These are phyloP conservation scores for Spea bombifrons DNA, from an alignment of 2,113 vertebrate genomes.

Conservation along the genomic window DNA sequence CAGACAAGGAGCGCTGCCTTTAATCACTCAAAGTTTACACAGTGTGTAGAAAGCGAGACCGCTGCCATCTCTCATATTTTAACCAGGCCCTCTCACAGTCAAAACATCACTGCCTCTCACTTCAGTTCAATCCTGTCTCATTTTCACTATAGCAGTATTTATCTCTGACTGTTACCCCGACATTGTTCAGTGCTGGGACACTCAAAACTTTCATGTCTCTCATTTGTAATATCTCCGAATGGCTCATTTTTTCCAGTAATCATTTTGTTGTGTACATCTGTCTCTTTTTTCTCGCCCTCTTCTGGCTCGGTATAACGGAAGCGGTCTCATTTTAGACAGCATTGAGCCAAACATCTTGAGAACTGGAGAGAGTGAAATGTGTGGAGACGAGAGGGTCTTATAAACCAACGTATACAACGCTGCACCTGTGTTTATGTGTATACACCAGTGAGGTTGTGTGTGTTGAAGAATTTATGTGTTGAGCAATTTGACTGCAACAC, in stretches of 20 bases:
- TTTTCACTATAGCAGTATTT: not conserved
- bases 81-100: constrained; percentile 22
- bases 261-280: constrained; percentile 26
- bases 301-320: constrained; percentile 29
- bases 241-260: not conserved
- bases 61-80: constrained; percentile 39
- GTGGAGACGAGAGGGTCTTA: constrained; percentile 40
- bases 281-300: constrained; percentile 31
- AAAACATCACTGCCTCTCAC: constrained; percentile 18
- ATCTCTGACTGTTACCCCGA: not conserved
- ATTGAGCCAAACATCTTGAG: constrained; percentile 44
- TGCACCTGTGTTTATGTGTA: constrained; percentile 48
- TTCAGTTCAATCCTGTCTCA: not conserved
- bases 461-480: constrained; percentile 22
- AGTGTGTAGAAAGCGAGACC: constrained; percentile 36
- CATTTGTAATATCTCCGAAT: too few species aligned
- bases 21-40: constrained; percentile 44
- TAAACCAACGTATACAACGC: constrained; percentile 38
- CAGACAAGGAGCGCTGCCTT: constrained; percentile 35
- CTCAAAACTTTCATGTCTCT: too few species aligned
- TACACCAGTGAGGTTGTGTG: constrained; percentile 34
- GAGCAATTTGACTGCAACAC: too few species aligned
- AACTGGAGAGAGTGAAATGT: constrained; percentile 35
- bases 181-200: too few species aligned
- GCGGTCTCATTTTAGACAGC: constrained; percentile 41